Evolutionary conservation across 1,140 invertebrate species (phyloP), one percentile per base, ranked within the genome.

Genomic region (Pogonus chalceus): DNA sequence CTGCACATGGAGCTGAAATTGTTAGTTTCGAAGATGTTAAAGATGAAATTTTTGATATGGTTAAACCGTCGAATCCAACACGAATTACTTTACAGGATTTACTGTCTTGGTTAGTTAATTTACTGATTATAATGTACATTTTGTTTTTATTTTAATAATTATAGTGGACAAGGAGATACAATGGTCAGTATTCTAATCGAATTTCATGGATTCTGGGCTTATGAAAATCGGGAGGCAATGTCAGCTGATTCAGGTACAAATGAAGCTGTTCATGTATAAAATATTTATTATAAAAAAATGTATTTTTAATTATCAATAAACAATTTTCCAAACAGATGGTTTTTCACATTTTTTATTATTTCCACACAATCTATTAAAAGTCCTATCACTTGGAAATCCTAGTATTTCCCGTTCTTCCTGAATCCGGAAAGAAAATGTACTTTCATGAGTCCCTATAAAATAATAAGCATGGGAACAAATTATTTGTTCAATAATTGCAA

Each of bases 1-100:
- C 80, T 26, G 75, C 82, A 12, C 85, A 92, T 69, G 87, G 84
- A 10, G 87, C 90, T 54, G 89, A 93, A 59, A 82, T 85, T 1
- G 87, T 96, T 1, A 83, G 82, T 58, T 96, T 97, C 72, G 85
- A 93, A 59, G 92, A 97, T 76, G 87, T 98, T 0, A 94, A 95
- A 73, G 90, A 97, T 75, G 93, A 97, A 74, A 92, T 98, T 61
- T 97, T 96, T 76, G 94, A 98, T 72, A 97, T 98, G 93, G 89
- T 96, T 0, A 88, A 91, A 62, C 92, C 94, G 1, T 78, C 77
- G 51, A 81, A 96, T 73, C 84, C 90, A 0, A 74, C 81, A 2
- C 84, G 83, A 68, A 95, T 98, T 58, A 96, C 92, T 0, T 71
- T 96, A 1, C 79, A 87, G 62, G 94, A 98, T 78, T 75, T 98